These are phyloP conservation scores for Sebastes nivosus DNA, from an alignment of 2,797 vertebrate species.

Conservation along the genomic window DNA sequence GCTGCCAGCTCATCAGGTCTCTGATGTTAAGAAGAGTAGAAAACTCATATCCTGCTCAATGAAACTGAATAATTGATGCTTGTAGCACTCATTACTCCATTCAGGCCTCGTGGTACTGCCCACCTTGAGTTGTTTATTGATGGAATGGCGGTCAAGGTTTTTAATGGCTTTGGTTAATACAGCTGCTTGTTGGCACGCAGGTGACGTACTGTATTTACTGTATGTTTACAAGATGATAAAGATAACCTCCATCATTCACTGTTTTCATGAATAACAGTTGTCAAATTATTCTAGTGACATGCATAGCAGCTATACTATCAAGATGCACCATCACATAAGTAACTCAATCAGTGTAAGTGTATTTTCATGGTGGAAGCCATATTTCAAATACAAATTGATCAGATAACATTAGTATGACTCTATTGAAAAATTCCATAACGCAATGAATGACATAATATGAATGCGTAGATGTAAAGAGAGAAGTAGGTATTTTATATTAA, in stretches of 20 bases:
- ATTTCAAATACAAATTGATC: not conserved
- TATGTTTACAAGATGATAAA: conserved; percentile 1
- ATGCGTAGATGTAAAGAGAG: not conserved
- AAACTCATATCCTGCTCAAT: conserved; percentile 64
- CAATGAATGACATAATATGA: not conserved
- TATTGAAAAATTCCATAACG: not conserved
- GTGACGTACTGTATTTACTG: conserved; percentile 8
- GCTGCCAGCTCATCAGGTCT: conserved; percentile 54
- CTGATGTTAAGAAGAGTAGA: conserved; percentile 37
- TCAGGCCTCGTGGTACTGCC: not conserved
- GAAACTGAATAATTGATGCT: conserved; percentile 76
- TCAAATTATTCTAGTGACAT: not conserved
- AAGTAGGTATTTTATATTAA: not conserved
- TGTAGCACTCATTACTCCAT: conserved; percentile 52
- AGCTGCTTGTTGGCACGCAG: conserved; percentile 28
- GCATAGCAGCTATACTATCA: not conserved
- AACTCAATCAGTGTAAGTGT: not conserved
- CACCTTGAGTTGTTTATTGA: conserved; percentile 51
- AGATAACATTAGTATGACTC: not conserved
- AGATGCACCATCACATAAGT: not conserved
- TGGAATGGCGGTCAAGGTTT: conserved; percentile 14
- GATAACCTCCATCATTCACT: not conserved
- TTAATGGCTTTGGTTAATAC: conserved; percentile 56
- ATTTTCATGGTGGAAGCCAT: not conserved
- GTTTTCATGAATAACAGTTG: not conserved